A percentile compares a stretch with the other conserved stretches of the same genome.
Evolutionary conservation across 1,140 invertebrate genomes (phyloP).

Genomic region (Psilanteris sp.): DNA sequence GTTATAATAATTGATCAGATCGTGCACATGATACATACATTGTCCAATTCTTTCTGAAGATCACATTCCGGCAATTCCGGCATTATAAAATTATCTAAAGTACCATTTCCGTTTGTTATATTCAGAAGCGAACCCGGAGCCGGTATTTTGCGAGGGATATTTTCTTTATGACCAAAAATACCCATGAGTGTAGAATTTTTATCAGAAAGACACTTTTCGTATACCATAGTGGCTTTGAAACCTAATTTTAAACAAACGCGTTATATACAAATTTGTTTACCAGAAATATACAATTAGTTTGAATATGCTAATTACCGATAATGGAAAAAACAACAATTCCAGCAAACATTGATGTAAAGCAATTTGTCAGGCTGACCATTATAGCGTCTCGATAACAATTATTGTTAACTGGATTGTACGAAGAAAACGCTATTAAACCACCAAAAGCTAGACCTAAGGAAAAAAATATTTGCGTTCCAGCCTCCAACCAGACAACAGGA

Average conservation of each 20-base stretch:
- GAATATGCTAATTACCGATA: constrained; percentile 84
- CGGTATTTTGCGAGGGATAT: constrained; percentile 80
- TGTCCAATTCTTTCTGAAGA: constrained; percentile 91
- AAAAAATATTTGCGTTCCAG: constrained; percentile 98
- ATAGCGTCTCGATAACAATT: constrained; percentile 97
- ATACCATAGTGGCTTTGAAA: constrained; percentile 93
- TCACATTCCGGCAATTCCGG: constrained; percentile 87
- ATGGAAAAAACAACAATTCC: constrained; percentile 99
- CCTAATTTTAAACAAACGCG: constrained; percentile 70
- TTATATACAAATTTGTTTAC: background rate
- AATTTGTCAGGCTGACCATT: constrained; percentile 96
- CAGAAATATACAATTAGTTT: background rate
- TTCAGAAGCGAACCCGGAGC: constrained; percentile 80
- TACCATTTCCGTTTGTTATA: constrained; percentile 81
- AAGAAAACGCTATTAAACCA: constrained; percentile 95
- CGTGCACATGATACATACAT: constrained; percentile 83
- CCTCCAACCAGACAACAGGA: constrained; percentile 97
- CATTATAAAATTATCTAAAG: constrained; percentile 82
- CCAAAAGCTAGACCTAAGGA: constrained; percentile 97
- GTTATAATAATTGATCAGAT: too few species aligned
- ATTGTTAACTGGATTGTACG: constrained; percentile 97
- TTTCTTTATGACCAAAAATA: constrained; percentile 79
- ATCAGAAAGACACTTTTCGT: constrained; percentile 86
- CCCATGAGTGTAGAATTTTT: constrained; percentile 83
- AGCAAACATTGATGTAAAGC: constrained; percentile 97